These are phyloP conservation scores for Rhea pennata DNA, from an alignment of 2,113 vertebrate genomes.

Conservation along the genomic window DNA sequence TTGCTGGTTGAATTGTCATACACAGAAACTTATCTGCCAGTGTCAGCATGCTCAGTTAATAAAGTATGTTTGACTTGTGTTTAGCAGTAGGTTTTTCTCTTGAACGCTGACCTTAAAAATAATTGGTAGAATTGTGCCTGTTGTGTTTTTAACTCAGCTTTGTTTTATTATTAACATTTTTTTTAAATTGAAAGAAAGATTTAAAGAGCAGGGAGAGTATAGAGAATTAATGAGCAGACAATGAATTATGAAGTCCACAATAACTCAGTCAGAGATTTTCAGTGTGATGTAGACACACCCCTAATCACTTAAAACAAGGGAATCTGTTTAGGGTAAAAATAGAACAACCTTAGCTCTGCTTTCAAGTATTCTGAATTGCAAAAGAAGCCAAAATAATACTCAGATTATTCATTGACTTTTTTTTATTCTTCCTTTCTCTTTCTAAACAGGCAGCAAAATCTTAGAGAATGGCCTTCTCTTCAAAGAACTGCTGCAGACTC, in stretches of 20 bases:
- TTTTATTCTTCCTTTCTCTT: neutral
- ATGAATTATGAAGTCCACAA: neutral
- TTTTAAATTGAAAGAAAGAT: neutral
- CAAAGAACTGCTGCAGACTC: slow-evolving; percentile 91
- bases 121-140: neutral
- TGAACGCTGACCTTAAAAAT: neutral
- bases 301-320: neutral
- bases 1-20: neutral
- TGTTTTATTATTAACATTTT: neutral
- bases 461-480: slow-evolving; percentile 88
- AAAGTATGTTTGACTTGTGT: neutral
- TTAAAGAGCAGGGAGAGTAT: neutral
- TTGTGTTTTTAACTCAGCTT: neutral
- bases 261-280: neutral
- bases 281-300: fast-evolving
- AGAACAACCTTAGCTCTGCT: neutral
- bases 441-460: slow-evolving; percentile 83
- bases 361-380: neutral
- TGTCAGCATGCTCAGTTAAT: neutral
- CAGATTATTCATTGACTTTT: neutral
- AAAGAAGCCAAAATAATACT: neutral
- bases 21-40: neutral
- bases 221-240: neutral
- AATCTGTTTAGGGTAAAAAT: neutral
- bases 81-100: neutral